A percentile compares a stretch with the other conserved stretches of the same genome.
These are phyloP conservation scores for Leptinotarsa haldemani DNA, from an alignment of 2,888 invertebrate genomes.

Conservation along the genomic window DNA sequence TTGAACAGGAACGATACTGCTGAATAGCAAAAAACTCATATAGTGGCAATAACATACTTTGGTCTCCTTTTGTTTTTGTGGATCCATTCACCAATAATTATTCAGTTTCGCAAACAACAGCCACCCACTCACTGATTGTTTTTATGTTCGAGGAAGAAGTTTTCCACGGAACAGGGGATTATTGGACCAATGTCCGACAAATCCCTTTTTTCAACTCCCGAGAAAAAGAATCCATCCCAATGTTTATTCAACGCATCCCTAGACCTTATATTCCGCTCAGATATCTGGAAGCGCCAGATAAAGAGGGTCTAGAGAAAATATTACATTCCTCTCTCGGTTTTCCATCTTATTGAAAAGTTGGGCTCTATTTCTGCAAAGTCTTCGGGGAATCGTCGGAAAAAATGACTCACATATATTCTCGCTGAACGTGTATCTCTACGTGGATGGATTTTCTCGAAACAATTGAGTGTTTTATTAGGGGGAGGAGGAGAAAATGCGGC, in stretches of 20 bases:
- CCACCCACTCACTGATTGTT: too few relatives aligned
- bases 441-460: slow-evolving; percentile 19
- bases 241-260: slow-evolving; percentile 35
- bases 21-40: too few relatives aligned
- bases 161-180: background rate
- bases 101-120: too few relatives aligned
- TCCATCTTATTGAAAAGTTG: slow-evolving; percentile 46
- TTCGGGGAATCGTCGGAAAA: slow-evolving; percentile 42
- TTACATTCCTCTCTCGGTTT: slow-evolving; percentile 38
- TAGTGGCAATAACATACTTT: too few relatives aligned
- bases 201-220: slow-evolving; percentile 2
- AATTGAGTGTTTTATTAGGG: slow-evolving; percentile 9
- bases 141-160: background rate
- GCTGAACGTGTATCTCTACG: slow-evolving; percentile 33
- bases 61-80: too few relatives aligned
- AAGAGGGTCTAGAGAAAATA: slow-evolving; percentile 35
- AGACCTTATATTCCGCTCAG: slow-evolving; percentile 32
- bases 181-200: background rate
- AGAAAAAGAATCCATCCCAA: slow-evolving; percentile 28
- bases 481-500: slow-evolving; percentile 5
- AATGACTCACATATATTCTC: slow-evolving; percentile 45
- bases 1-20: too few relatives aligned
- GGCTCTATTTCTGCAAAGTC: slow-evolving; percentile 35
- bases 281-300: slow-evolving; percentile 36
- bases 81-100: too few relatives aligned